phyloP scores from a whole-genome alignment of 2,888 invertebrate genomes.

The Ptilodon capucinus region DNA sequence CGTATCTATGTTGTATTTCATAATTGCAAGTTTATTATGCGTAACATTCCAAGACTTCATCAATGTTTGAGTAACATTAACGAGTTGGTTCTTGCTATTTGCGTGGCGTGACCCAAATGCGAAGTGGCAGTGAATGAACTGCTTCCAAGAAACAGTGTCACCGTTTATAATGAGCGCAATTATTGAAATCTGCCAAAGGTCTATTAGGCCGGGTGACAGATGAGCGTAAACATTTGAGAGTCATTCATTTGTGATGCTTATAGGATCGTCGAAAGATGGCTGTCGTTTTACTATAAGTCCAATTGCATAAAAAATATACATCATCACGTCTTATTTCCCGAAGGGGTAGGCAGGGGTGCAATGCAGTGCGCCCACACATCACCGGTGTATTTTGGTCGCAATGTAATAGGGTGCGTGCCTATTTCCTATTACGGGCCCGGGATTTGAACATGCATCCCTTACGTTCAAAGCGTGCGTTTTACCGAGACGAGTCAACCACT shows the following conservation, averaged over 20 bases:
- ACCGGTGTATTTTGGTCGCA: no score
- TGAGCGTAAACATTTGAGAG: neutral
- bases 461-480: no score
- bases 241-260: neutral
- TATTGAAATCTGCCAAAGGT: conserved; percentile 18
- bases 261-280: neutral
- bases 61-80: conserved; percentile 16
- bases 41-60: conserved; percentile 13
- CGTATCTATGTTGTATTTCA: conserved; percentile 3
- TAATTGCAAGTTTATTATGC: conserved; percentile 6
- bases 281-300: no score
- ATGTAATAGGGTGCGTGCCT: no score
- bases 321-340: no score
- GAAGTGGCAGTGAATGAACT: conserved; percentile 35
- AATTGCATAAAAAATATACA: no score
- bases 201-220: conserved; percentile 3
- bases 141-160: conserved; percentile 29
- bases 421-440: no score
- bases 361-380: no score
- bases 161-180: conserved; percentile 4
- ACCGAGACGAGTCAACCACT: no score
- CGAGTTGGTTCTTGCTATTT: conserved; percentile 24
- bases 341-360: no score
- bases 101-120: conserved; percentile 33
- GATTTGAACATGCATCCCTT: no score